phyloP scores from a whole-genome alignment of 2,113 vertebrate species.

The Cyanistes caeruleus region DNA sequence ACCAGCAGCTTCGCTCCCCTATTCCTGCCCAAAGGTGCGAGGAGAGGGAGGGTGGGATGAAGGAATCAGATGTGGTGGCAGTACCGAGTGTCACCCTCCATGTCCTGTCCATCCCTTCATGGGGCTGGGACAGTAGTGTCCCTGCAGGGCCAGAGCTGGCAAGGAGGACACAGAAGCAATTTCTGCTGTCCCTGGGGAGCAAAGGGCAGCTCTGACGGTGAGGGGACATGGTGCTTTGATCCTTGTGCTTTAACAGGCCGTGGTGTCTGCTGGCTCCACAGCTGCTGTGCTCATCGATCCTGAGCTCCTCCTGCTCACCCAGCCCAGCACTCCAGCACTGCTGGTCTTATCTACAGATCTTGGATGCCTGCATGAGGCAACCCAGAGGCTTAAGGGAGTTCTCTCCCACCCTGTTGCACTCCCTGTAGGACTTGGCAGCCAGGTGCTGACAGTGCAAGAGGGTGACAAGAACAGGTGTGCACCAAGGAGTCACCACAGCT shows the following conservation, averaged over 20 bases:
- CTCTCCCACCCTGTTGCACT: not conserved
- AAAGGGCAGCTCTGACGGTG: not conserved
- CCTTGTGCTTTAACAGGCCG: not conserved
- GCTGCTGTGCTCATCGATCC: not conserved
- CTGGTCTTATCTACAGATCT: not conserved
- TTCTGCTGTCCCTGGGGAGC: not conserved
- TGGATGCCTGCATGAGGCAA: not conserved
- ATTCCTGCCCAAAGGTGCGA: accelerated
- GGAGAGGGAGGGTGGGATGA: not conserved
- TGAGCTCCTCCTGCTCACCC: not conserved
- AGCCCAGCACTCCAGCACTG: accelerated
- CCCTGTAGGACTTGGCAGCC: not conserved
- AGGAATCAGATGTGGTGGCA: accelerated
- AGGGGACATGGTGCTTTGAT: not conserved
- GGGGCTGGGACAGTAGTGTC: not conserved
- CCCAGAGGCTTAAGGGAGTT: not conserved
- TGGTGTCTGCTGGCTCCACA: accelerated
- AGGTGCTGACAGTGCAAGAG: not conserved
- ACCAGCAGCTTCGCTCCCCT: accelerated
- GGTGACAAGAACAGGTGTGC: conserved; percentile 54
- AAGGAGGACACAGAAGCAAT: not conserved
- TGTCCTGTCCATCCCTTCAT: not conserved
- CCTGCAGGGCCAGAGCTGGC: not conserved
- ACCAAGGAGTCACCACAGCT: not conserved
- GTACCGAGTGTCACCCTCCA: accelerated